phyloP scores from a whole-genome alignment of 2,797 vertebrate genomes.

The Manis pentadactyla region DNA sequence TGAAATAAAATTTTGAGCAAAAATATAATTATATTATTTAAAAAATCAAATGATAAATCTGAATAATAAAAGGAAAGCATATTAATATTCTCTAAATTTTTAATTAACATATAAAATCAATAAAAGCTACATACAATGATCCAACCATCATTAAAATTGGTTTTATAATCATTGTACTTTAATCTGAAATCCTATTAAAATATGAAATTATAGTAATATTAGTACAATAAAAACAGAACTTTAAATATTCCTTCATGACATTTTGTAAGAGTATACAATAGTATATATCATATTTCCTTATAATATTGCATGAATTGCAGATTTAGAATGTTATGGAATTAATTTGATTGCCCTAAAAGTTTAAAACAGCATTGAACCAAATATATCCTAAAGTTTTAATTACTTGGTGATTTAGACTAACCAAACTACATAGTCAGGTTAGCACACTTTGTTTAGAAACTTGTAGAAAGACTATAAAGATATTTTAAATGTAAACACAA shows the following conservation, averaged over 20 bases:
- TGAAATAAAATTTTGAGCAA: conserved; percentile 4
- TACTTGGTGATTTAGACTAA: not conserved
- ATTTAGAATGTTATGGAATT: not conserved
- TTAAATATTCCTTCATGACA: not conserved
- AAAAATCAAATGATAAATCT: not conserved
- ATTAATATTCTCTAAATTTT: not conserved
- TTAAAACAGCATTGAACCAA: not conserved
- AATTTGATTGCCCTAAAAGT: conserved; percentile 5
- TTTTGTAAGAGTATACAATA: not conserved
- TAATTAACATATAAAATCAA: not conserved
- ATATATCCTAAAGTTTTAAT: not conserved
- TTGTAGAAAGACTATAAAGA: conserved; percentile 27
- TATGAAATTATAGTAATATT: not conserved
- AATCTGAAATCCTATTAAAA: not conserved
- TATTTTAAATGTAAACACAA: conserved; percentile 17
- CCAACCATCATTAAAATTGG: not conserved
- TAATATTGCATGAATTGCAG: not conserved
- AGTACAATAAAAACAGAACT: not conserved
- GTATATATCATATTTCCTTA: not conserved
- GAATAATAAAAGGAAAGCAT: not conserved
- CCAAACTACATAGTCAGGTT: not conserved
- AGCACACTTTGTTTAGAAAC: not conserved
- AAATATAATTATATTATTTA: not conserved
- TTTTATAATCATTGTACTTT: not conserved
- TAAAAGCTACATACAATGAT: not conserved